Conservation (phyloP, 2,888 invertebrate species). For the Shargacucullia verbasci region DNA sequence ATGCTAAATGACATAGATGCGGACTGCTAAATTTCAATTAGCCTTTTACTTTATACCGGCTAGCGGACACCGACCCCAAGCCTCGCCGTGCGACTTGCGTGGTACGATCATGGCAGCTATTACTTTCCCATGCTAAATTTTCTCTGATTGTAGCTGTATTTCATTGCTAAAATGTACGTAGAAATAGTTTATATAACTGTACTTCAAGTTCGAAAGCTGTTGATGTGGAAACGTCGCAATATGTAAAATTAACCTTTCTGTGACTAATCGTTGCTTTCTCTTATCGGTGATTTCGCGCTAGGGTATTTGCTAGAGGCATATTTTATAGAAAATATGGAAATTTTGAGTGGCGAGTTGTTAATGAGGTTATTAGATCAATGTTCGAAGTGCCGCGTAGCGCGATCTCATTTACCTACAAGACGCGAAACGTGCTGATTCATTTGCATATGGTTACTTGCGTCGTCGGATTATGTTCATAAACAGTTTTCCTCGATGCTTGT, state of each 20-base stretch:
- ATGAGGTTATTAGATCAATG: slow-evolving; percentile 87
- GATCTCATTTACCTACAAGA: slow-evolving; percentile 78
- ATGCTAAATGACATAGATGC: slow-evolving; percentile 65
- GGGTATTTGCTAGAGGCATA: slow-evolving; percentile 64
- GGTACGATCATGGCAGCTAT: slow-evolving; percentile 88
- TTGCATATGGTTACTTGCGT: slow-evolving; percentile 78
- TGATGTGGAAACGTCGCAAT: slow-evolving; percentile 77
- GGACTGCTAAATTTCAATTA: slow-evolving; percentile 77
- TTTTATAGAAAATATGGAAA: slow-evolving; percentile 63
- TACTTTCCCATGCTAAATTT: slow-evolving; percentile 81
- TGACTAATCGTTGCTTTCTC: slow-evolving; percentile 85
- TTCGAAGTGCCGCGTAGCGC: slow-evolving; percentile 86
- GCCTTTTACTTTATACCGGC: slow-evolving; percentile 86
- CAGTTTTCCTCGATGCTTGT: slow-evolving; percentile 36
- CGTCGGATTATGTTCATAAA: slow-evolving; percentile 50
- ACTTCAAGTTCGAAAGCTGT: slow-evolving; percentile 62
- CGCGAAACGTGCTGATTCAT: slow-evolving; percentile 88
- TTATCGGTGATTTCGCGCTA: slow-evolving; percentile 79
- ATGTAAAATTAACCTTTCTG: slow-evolving; percentile 83
- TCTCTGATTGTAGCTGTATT: slow-evolving; percentile 41
- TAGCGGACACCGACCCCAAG: slow-evolving; percentile 92
- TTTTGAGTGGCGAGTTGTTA: slow-evolving; percentile 65
- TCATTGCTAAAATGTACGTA: slow-evolving; percentile 53
- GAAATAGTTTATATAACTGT: slow-evolving; percentile 80
- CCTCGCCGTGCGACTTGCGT: slow-evolving; percentile 88